Evolutionary conservation across 53 echinoderm and acorn worm species (phyloP), one percentile per base, ranked within the genome.

Genomic region (Pentamera pediparva): DNA sequence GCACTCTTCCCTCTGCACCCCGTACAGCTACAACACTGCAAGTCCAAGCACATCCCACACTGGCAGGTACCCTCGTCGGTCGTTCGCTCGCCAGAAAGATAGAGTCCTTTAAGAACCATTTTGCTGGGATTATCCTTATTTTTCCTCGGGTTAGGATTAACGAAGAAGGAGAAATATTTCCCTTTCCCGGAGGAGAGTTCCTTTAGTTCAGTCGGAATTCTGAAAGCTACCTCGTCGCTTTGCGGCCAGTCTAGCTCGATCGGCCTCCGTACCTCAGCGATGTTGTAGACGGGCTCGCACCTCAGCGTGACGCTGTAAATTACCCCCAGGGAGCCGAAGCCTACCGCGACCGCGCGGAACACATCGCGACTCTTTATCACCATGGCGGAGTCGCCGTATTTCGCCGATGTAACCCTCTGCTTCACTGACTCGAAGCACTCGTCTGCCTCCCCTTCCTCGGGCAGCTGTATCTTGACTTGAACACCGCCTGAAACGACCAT

Each of bases 81-180:
- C 39, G 89, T 89, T 48, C 86, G 79, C 61, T 92, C 92, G 37
- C 92, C 92, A 20, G 89, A 89, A 33, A 92, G 60, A 69, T 92
- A 92, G 28, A 92, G 86, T 27, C 86, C 84, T 73, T 81, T 89
- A 56, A 92, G 75, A 43, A 89, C 83, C 35, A 79, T 89, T 65
- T 76, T 70, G 62, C 60, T 47, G 9, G 89, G 69, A 35, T 86
- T 77, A 27, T 82, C 70, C 24, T 69, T 62, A 65, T 69, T 80
- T 65, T 79, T 76, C 55, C 92, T 86, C 28, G 92, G 92, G 47
- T 86, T 89, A 3, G 89, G 89, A 41, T 92, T 92, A 63, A 92
- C 86, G 59, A 92, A 92, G 65, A 92, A 89, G 52, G 92, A 92
- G 69, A 92, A 92, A 81, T 86, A 92, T 78, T 86, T 92, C 75